Percentiles rank a stretch among this genome's conserved stretches.
phyloP scores from a whole-genome alignment of 2,113 vertebrate species.

The Gymnobelideus leadbeateri region DNA sequence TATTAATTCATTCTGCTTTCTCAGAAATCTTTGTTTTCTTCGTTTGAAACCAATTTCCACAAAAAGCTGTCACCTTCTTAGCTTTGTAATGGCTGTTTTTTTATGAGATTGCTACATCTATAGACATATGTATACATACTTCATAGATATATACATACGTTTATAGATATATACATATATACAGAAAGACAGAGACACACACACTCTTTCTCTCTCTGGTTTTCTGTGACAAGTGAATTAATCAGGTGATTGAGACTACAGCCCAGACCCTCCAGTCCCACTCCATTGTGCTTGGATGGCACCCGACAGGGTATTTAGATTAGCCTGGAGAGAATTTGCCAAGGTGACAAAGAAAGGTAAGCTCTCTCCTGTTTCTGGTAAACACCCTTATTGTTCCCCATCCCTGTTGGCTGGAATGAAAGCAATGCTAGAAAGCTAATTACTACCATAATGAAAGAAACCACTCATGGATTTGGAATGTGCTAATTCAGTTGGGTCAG shows the following conservation, averaged over 20 bases:
- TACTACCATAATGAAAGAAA: slow-evolving; percentile 80
- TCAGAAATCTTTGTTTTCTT: neutral
- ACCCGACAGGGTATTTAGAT: slow-evolving; percentile 65
- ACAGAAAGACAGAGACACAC: too few relatives aligned
- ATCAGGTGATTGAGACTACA: slow-evolving; percentile 51
- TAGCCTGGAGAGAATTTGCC: slow-evolving; percentile 69
- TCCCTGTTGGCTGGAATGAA: slow-evolving; percentile 74
- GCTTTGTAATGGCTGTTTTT: slow-evolving; percentile 27
- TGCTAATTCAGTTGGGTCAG: slow-evolving; percentile 69
- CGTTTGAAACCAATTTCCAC: slow-evolving; percentile 49
- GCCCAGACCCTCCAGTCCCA: slow-evolving; percentile 59
- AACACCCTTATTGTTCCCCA: slow-evolving; percentile 81
- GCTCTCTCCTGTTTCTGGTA: slow-evolving; percentile 78
- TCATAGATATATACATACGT: too few relatives aligned
- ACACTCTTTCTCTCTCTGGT: neutral
- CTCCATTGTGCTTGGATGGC: slow-evolving; percentile 72
- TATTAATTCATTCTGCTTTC: slow-evolving; percentile 5
- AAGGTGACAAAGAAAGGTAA: slow-evolving; percentile 82
- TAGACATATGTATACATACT: too few relatives aligned
- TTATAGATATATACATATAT: too few relatives aligned
- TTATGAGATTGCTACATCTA: neutral
- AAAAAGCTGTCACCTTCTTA: slow-evolving; percentile 38
- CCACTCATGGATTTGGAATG: slow-evolving; percentile 75
- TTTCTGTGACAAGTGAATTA: slow-evolving; percentile 71
- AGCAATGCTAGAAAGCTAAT: slow-evolving; percentile 78